phyloP scores from a whole-genome alignment of 1,140 invertebrate species.

The Agrilus planipennis region DNA sequence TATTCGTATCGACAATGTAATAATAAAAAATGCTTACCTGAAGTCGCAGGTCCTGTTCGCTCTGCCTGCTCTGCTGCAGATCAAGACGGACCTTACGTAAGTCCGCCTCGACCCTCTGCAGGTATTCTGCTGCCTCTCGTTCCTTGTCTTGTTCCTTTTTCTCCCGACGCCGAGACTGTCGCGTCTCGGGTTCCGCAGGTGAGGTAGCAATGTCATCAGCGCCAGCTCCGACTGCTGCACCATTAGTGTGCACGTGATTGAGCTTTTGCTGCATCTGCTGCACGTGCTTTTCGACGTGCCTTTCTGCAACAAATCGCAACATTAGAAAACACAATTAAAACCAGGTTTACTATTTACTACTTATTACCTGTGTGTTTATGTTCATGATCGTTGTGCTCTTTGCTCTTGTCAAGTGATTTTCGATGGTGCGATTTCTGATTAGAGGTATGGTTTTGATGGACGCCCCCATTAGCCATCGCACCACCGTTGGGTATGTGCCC shows the following conservation, averaged over 20 bases:
- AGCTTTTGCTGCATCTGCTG: constrained; percentile 20
- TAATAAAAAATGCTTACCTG: constrained; percentile 53
- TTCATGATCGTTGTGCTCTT: constrained; percentile 26
- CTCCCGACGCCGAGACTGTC: constrained; percentile 35
- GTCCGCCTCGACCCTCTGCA: constrained; percentile 52
- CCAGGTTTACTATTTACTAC: constrained; percentile 1
- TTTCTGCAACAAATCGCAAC: no score
- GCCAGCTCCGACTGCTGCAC: constrained; percentile 17
- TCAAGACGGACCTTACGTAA: constrained; percentile 71
- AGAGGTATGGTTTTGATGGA: constrained; percentile 12
- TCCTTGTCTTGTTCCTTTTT: constrained; percentile 41
- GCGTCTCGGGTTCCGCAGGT: constrained; percentile 8
- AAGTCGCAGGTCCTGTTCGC: constrained; percentile 71
- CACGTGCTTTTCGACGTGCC: constrained; percentile 22
- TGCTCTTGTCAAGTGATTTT: constrained; percentile 26
- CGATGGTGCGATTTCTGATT: constrained; percentile 26
- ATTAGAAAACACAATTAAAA: no score
- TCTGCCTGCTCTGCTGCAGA: constrained; percentile 60
- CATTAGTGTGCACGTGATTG: constrained; percentile 28
- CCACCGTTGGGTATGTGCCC: constrained; percentile 31
- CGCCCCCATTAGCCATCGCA: constrained; percentile 22
- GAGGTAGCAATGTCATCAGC: constrained; percentile 10
- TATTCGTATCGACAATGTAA: background rate
- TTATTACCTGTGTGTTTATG: constrained; percentile 19
- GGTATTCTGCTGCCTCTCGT: constrained; percentile 34